Percentiles rank a stretch among this genome's conserved stretches.
Conservation (phyloP, 2,113 vertebrate species). For the Rissa tridactyla region DNA sequence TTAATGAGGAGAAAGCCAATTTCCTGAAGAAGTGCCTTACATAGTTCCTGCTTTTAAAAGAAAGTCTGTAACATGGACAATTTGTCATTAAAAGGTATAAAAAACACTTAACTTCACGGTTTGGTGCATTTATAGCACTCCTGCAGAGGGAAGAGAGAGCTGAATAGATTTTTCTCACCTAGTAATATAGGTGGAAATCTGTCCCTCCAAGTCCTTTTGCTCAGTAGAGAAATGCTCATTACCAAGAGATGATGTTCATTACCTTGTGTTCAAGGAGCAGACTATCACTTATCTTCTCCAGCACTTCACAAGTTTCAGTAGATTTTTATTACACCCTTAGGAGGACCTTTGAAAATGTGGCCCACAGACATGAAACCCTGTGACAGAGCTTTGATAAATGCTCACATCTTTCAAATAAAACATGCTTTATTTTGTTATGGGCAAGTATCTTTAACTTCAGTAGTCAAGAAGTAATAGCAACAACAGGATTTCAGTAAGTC, state of each 20-base stretch:
- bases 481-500: background rate
- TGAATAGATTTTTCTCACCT: slow-evolving; percentile 2
- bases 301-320: background rate
- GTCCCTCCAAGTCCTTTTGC: background rate
- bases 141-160: background rate
- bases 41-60: slow-evolving; percentile 38
- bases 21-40: slow-evolving; percentile 22
- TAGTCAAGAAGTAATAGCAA: background rate
- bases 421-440: background rate
- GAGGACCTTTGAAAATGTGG: background rate
- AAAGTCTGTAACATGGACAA: background rate
- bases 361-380: background rate
- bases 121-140: slow-evolving; percentile 10
- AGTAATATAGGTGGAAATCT: background rate
- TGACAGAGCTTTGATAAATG: background rate
- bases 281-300: background rate
- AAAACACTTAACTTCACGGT: background rate
- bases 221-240: background rate
- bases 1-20: slow-evolving; percentile 37
- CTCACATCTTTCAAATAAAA: background rate
- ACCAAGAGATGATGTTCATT: background rate
- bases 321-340: background rate
- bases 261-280: background rate
- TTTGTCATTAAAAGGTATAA: slow-evolving; percentile 20
- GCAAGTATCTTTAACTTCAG: background rate